phyloP scores from a whole-genome alignment of 1,140 invertebrate genomes.

The Propsilocerus akamusi region DNA sequence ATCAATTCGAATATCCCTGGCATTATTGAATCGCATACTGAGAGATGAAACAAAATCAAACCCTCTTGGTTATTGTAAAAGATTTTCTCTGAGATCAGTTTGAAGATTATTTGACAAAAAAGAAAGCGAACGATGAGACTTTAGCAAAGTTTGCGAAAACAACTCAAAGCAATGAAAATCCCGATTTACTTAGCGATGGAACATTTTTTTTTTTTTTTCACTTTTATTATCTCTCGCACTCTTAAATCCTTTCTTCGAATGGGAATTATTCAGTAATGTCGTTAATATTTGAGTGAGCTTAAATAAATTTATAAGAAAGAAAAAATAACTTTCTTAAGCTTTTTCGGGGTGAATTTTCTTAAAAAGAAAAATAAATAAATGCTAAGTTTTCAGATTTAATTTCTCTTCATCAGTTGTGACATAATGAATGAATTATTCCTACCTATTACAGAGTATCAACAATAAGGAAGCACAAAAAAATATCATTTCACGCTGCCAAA shows the following conservation, averaged over 20 bases:
- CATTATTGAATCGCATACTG: background rate
- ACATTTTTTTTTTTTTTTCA: background rate
- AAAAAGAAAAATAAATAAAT: no score
- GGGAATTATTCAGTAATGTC: no score
- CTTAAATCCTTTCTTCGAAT: background rate
- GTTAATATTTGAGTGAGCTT: no score
- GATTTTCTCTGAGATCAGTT: background rate
- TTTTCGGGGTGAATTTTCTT: background rate
- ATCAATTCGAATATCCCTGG: background rate
- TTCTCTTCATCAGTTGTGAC: background rate
- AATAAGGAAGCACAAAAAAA: background rate
- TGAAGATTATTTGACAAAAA: slow-evolving; percentile 1
- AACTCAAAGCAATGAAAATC: background rate
- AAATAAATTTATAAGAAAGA: no score
- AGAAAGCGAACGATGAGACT: background rate
- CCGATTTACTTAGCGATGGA: background rate
- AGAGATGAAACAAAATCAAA: background rate
- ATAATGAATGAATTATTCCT: background rate
- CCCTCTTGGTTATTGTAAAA: background rate
- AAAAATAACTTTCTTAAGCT: background rate
- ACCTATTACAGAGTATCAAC: background rate
- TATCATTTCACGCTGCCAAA: background rate
- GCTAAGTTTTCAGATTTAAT: no score
- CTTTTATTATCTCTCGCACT: no score
- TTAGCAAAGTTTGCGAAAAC: background rate